These are phyloP conservation scores for Aphelocoma coerulescens DNA, from an alignment of 2,113 vertebrate genomes.

Conservation along the genomic window DNA sequence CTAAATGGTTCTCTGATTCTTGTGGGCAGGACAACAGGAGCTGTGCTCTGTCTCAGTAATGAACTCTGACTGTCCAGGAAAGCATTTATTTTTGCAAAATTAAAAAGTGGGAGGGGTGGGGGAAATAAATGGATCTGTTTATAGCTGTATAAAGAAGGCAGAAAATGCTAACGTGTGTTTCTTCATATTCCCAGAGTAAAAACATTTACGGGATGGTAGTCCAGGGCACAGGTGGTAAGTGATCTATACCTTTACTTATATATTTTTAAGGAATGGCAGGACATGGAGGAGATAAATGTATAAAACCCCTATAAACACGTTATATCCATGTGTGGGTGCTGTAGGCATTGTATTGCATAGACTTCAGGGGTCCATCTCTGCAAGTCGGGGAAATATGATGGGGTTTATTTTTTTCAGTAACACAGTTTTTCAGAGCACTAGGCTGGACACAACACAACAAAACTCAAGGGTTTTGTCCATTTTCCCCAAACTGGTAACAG, in stretches of 20 bases:
- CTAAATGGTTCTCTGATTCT: not conserved
- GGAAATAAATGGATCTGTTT: constrained; percentile 1
- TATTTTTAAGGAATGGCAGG: not conserved
- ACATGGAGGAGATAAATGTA: not conserved
- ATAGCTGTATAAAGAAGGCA: not conserved
- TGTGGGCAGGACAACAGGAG: not conserved
- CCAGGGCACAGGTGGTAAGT: not conserved
- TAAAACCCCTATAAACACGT: not conserved
- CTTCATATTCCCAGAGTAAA: constrained; percentile 7
- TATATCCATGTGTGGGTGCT: not conserved
- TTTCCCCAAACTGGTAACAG: not conserved
- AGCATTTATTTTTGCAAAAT: constrained; percentile 59
- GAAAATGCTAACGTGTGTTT: constrained; percentile 4
- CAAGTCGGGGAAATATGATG: not conserved
- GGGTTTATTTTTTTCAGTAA: not conserved
- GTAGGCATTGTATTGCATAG: not conserved
- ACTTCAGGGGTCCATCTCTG: not conserved
- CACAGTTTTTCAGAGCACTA: not conserved
- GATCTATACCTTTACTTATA: not conserved
- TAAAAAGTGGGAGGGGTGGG: not conserved
- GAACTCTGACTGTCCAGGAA: constrained; percentile 61
- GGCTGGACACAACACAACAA: not conserved
- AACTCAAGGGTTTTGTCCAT: not conserved
- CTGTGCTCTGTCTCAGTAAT: constrained; percentile 54
- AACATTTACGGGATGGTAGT: not conserved